Base-by-base conservation (phyloP, 1,140 invertebrate species). In the Dinoponera quadriceps region DNA sequence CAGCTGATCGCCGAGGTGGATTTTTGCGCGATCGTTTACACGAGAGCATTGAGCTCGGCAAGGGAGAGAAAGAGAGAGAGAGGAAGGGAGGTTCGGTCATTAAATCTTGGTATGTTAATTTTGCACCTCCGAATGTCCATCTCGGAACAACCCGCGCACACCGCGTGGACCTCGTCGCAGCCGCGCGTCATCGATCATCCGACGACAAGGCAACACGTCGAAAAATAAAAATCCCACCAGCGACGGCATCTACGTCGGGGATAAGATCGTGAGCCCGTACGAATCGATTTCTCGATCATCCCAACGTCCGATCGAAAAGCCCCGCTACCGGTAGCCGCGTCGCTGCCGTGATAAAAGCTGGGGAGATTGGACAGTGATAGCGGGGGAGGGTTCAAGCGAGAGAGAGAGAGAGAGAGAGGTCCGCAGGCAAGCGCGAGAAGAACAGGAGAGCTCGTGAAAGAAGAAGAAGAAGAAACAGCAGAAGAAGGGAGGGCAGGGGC, bases 291-390 rank as follows among this genome's bases (percentile, higher is more conserved):
- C 78, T 82, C 72, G 74, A 88, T 81, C 82, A 74, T 81, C 66
- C 25, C 68, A 54, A 80, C 22, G 77, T 88, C 59, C 75, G 75
- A 72, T 69, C 71, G 86, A 87, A 86, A 87, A 87, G 13, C 54
- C 69, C 51, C 59, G 86, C 85, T 88, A 88, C 85, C 83, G 87
- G 68, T 88, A 84, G 78, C 78, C 65, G 59, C 81, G 65, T 80
- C 57, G 82, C 82, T 66, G 62, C 59, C 57, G 75, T 69, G 89
- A 90, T 89, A 90, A 89, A 90, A 85, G 49, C 63, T 82, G 48
- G n/a, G 49, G 65, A 90, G 89, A 90, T 90, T 89, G 88, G 82
- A 68, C 81, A 63, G 77, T 90, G 89, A 90, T 90, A 88, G 83
- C 86, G 84, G 60, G n/a, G 27, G 74, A 65, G 38, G 38, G 66